Base-by-base conservation (phyloP, 1,140 invertebrate genomes). In the Aphelenchoides besseyi region DNA sequence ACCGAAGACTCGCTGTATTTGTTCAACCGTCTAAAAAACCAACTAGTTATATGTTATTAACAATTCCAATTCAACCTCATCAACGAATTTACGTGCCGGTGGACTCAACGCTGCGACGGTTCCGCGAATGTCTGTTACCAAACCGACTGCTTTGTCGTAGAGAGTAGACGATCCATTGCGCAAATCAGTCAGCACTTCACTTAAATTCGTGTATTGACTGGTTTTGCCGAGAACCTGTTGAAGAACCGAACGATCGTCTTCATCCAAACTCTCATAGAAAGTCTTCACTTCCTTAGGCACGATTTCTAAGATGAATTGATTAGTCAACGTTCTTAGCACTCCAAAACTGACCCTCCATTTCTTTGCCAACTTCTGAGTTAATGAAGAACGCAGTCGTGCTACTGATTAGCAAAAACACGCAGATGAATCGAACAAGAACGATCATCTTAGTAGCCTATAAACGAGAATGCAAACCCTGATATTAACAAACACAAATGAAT, bases 181-280 rank as follows among this genome's bases (percentile, higher is more conserved):
- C 3, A 76, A 28, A 30, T 79, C 77, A 28, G 36, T 28, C 29
- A 72, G 36, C 1, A 74, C 59, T 1, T 69, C 68, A 29, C 57
- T 62, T 18, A 64, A n/a, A 12, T 75, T 72, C 2, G 8, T 23
- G 54, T 81, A 77, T 18, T 41, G 73, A 41, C 37, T 37, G n/a
- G 23, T 36, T 48, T 77, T 77, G 64, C 61, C 54, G 33, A 77
- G 59, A 26, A 77, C 75, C 23, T 79, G 71, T 54, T 79, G 63
- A 23, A 77, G 30, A 23, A 77, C 78, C 9, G 28, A 36, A 32
- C 68, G 71, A 35, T 77, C 75, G 35, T 76, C 63, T 29, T 36
- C 37, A 5, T 77, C 81, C 57, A 77, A 61, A 16, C 33, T 33
- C 26, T 77, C 73, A 61, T 81, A 77, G 66, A 77, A 77, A 1